A percentile compares a stretch with the other conserved stretches of the same genome.
These are phyloP conservation scores for Mystacides longicornis DNA, from an alignment of 2,888 invertebrate genomes.

Conservation along the genomic window DNA sequence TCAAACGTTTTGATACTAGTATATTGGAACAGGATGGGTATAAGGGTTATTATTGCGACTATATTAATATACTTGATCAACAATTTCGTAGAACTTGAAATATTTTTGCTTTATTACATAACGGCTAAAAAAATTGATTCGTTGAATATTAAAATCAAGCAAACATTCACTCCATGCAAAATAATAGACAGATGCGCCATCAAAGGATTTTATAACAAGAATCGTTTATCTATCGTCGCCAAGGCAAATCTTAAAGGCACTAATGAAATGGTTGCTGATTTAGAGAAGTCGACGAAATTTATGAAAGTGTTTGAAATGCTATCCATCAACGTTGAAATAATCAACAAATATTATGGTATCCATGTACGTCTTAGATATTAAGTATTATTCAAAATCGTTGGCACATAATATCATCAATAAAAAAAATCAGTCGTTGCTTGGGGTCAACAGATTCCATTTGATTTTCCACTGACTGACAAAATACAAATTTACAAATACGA, in stretches of 20 bases:
- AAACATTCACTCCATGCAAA: no score
- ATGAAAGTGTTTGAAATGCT: conserved; percentile 19
- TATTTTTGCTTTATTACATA: background rate
- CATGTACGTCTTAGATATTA: no score
- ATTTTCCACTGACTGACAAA: no score
- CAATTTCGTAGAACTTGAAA: background rate
- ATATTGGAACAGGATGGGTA: background rate
- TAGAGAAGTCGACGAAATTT: conserved; percentile 2
- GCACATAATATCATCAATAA: no score
- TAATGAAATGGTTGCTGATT: background rate
- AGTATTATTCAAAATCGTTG: no score
- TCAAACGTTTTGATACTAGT: background rate
- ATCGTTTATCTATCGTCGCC: no score
- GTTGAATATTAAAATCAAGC: background rate
- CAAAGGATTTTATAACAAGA: no score
- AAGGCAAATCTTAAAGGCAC: no score
- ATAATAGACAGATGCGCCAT: no score
- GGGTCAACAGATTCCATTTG: no score
- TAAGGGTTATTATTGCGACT: background rate
- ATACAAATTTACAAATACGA: no score
- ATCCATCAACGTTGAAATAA: conserved; percentile 14
- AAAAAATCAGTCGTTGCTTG: no score
- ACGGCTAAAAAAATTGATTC: background rate
- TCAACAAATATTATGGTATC: conserved; percentile 15
- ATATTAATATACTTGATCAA: background rate